Percentiles rank a stretch among this genome's conserved stretches.
These are phyloP conservation scores for Miltochrista miniata DNA, from an alignment of 2,888 invertebrate species.

Conservation along the genomic window DNA sequence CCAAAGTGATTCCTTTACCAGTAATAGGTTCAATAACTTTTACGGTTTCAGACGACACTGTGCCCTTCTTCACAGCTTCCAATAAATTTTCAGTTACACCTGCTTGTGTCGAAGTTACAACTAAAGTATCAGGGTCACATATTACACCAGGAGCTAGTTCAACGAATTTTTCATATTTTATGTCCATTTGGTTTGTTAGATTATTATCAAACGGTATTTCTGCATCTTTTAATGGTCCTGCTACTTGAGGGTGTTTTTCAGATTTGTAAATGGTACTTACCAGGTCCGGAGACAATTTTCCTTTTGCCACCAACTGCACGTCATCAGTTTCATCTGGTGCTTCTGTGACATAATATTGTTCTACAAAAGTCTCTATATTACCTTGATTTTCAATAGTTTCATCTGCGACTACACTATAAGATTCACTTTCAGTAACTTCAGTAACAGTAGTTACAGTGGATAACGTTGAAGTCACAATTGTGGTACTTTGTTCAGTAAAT, in stretches of 20 bases:
- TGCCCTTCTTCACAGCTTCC: conserved; percentile 89
- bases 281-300: not conserved
- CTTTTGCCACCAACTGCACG: conserved; percentile 10
- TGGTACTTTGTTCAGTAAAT: conserved; percentile 58
- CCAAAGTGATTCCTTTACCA: conserved; percentile 86
- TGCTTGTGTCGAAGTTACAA: conserved; percentile 86
- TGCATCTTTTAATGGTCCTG: conserved; percentile 4
- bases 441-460: conserved; percentile 61
- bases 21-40: conserved; percentile 88
- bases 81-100: conserved; percentile 86
- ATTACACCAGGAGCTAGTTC: conserved; percentile 88
- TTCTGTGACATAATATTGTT: conserved; percentile 45
- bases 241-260: conserved; percentile 1
- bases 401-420: conserved; percentile 56
- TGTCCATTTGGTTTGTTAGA: not conserved
- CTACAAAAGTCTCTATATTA: conserved; percentile 36
- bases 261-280: not conserved
- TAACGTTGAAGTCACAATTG: conserved; percentile 55
- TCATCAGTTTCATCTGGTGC: conserved; percentile 51
- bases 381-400: conserved; percentile 41
- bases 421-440: conserved; percentile 62
- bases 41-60: conserved; percentile 86
- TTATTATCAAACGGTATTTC: conserved; percentile 7
- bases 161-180: conserved; percentile 43
- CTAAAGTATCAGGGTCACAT: conserved; percentile 88